Base-by-base conservation (phyloP, 92 coral and sea anemone genomes). In the Bergia puertoricense region DNA sequence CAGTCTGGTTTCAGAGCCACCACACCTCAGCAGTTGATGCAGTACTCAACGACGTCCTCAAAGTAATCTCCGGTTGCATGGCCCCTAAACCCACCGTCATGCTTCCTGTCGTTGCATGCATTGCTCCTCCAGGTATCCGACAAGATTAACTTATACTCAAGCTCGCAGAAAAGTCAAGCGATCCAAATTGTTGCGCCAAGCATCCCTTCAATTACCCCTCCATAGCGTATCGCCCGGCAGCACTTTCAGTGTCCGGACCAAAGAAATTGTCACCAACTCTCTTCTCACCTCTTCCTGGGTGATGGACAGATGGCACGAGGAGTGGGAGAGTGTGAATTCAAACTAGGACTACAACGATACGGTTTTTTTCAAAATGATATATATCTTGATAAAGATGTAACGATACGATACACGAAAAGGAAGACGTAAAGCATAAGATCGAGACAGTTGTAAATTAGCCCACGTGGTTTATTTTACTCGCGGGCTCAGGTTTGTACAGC, bases 221-320 rank as follows among this genome's bases (percentile, higher is more conserved):
- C 77, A 18, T 15, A 73, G 37, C 44, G 67, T 59, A 18, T 59
- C n/a, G 67, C 15, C 8, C 50, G 56, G 80, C 36, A 76, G 80
- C 80, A 76, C 50, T 43, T 76, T 76, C 30, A 57, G 57, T 76
- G 80, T 76, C 30, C 56, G 38, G 22, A 57, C 80, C 80, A 76
- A 76, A 76, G 56, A 76, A 76, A 57, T 76, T 37, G 80, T 57
- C 80, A 76, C 80, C 80, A 76, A 76, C 57, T 76, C 46, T 76
- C 80, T 57, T 57, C 80, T 76, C 80, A 76, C 80, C 80, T 38
- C 54, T 76, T 16, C 57, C 80, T 76, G 80, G 80, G 56, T 76
- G 38, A 45, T 76, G 80, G 80, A 76, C 38, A 79, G 81, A 77
- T 77, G 81, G 81, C 81, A 8, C 46, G 81, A 77, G 81, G 62